A percentile compares a stretch with the other conserved stretches of the same genome.
Evolutionary conservation across 2,113 vertebrate species (phyloP).

Genomic region (Hippocampus barbouri): DNA sequence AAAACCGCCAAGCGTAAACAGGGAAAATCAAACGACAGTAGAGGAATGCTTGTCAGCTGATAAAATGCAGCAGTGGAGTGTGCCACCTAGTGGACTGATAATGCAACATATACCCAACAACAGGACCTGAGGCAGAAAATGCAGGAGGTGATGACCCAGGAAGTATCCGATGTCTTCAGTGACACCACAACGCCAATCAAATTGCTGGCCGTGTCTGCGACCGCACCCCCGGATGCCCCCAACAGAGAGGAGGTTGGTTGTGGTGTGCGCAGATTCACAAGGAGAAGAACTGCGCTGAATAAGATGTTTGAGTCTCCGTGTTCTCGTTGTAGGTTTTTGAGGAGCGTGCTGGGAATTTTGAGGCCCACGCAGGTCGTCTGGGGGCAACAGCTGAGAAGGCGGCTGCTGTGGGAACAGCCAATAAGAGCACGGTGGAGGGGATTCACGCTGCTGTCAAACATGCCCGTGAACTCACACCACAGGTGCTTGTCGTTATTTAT

Average conservation of each 20-base stretch:
- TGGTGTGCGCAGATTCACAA: background rate
- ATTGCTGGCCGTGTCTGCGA: slow-evolving; percentile 91
- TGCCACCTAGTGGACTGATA: slow-evolving; percentile 58
- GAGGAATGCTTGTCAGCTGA: background rate
- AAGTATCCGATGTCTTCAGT: slow-evolving; percentile 96
- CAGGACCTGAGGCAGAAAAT: slow-evolving; percentile 92
- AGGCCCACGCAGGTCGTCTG: slow-evolving; percentile 86
- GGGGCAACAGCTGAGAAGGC: slow-evolving; percentile 96
- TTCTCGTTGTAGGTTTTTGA: slow-evolving; percentile 82
- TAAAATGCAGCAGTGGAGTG: slow-evolving; percentile 27
- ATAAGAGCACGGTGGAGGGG: slow-evolving; percentile 91
- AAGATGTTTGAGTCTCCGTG: background rate
- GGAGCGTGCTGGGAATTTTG: slow-evolving; percentile 93
- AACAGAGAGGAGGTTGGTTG: slow-evolving; percentile 83
- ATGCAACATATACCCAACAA: slow-evolving; percentile 3
- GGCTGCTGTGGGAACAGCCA: slow-evolving; percentile 92
- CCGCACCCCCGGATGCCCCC: slow-evolving; percentile 87
- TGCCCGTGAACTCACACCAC: slow-evolving; percentile 90
- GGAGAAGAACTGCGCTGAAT: background rate
- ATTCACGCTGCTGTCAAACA: slow-evolving; percentile 95
- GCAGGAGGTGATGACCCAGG: slow-evolving; percentile 98
- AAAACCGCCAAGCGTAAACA: background rate
- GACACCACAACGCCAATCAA: slow-evolving; percentile 98
- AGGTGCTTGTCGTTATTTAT: slow-evolving; percentile 70
- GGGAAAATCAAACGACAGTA: background rate